Evolutionary conservation across 2,113 vertebrate species (phyloP).

Genomic region (Leuciscus idus): DNA sequence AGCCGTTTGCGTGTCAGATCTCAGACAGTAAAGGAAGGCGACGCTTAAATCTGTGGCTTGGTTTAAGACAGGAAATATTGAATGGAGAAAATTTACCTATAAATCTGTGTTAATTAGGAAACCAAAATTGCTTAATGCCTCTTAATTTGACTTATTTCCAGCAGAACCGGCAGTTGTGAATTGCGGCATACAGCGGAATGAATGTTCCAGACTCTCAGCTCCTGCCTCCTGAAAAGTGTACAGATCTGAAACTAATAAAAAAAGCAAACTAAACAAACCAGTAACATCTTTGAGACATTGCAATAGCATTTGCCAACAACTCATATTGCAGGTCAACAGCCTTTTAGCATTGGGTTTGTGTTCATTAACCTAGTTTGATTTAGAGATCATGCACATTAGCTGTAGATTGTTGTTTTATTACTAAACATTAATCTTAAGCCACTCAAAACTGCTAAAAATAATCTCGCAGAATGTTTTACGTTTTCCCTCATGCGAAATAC

Average conservation of each 20-base stretch:
- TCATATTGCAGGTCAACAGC: neutral
- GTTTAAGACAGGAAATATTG: slow-evolving; percentile 66
- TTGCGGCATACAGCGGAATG: slow-evolving; percentile 71
- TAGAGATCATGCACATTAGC: slow-evolving; percentile 15
- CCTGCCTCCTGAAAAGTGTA: slow-evolving; percentile 40
- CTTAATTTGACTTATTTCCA: slow-evolving; percentile 73
- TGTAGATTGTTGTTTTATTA: slow-evolving; percentile 33
- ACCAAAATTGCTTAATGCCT: slow-evolving; percentile 69
- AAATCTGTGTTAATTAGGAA: slow-evolving; percentile 70
- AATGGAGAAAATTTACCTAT: slow-evolving; percentile 64
- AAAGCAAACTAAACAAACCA: neutral
- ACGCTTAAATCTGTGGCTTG: slow-evolving; percentile 66
- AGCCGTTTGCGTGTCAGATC: slow-evolving; percentile 53
- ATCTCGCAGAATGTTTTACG: slow-evolving; percentile 25
- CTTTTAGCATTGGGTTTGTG: slow-evolving; percentile 11
- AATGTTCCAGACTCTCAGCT: slow-evolving; percentile 69
- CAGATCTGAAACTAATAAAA: slow-evolving; percentile 43
- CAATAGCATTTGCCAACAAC: neutral
- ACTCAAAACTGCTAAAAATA: slow-evolving; percentile 38
- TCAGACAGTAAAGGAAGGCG: slow-evolving; percentile 53
- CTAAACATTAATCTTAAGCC: slow-evolving; percentile 28
- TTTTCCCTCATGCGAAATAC: slow-evolving; percentile 45
- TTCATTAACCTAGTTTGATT: slow-evolving; percentile 24
- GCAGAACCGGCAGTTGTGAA: slow-evolving; percentile 66
- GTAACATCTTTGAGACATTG: neutral